A percentile compares a stretch with the other conserved stretches of the same genome.
Conservation (phyloP, 2,113 vertebrate genomes). For the Miniopterus natalensis region DNA sequence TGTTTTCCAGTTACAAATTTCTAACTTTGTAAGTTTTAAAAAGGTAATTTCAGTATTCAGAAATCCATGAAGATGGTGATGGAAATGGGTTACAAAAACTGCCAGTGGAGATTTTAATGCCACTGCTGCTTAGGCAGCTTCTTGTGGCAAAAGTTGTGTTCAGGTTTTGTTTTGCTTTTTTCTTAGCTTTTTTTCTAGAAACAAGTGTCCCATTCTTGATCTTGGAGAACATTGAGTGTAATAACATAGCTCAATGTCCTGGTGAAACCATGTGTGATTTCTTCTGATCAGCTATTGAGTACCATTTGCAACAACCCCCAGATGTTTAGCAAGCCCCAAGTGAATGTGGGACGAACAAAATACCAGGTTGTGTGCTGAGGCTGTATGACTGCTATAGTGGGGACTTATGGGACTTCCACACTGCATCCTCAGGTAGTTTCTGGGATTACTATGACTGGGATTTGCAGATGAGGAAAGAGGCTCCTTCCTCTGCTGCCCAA, state of each 20-base stretch:
- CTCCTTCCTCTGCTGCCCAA: neutral
- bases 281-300: neutral
- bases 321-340: neutral
- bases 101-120: neutral
- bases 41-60: neutral
- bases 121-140: neutral
- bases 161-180: neutral
- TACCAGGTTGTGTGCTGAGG: neutral
- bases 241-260: neutral
- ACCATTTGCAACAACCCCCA: neutral
- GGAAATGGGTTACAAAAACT: neutral
- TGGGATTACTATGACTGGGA: neutral
- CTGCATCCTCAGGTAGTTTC: neutral
- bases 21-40: neutral
- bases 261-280: neutral
- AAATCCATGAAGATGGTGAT: neutral
- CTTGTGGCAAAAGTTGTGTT: neutral
- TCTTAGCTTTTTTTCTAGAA: conserved; percentile 13
- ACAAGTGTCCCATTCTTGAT: neutral
- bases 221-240: neutral
- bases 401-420: too few relatives aligned
- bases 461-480: neutral
- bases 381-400: neutral
- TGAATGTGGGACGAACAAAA: neutral
- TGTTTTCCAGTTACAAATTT: neutral